phyloP scores from a whole-genome alignment of 2,113 vertebrate genomes.

The Vimba vimba region DNA sequence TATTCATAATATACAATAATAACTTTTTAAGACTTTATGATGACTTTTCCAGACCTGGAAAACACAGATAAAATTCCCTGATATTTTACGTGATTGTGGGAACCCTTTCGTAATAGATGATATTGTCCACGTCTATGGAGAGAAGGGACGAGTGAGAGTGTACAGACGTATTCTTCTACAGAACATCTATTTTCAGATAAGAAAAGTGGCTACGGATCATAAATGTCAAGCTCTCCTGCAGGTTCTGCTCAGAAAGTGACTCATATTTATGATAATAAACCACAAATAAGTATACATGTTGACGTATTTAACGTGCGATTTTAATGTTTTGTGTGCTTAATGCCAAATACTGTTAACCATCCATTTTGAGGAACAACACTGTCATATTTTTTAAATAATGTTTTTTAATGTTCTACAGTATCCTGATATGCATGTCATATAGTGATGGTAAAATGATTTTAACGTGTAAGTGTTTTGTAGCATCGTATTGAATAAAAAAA shows the following conservation, averaged over 20 bases:
- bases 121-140: background rate
- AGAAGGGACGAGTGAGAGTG: slow-evolving; percentile 53
- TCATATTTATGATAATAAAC: slow-evolving; percentile 63
- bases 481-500: slow-evolving; percentile 71
- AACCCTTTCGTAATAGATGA: background rate
- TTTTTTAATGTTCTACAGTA: slow-evolving; percentile 68
- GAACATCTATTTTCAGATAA: slow-evolving; percentile 72
- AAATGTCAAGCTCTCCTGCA: slow-evolving; percentile 43
- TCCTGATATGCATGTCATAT: slow-evolving; percentile 74
- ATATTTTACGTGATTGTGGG: background rate
- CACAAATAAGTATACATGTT: slow-evolving; percentile 56
- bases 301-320: slow-evolving; percentile 62
- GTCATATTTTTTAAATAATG: slow-evolving; percentile 66
- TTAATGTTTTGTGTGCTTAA: slow-evolving; percentile 70
- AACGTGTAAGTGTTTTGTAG: slow-evolving; percentile 74
- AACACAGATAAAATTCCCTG: background rate
- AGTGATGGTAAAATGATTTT: slow-evolving; percentile 67
- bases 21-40: background rate
- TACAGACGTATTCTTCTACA: slow-evolving; percentile 71
- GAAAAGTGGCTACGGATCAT: slow-evolving; percentile 53
- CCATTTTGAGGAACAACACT: slow-evolving; percentile 67
- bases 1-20: background rate
- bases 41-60: background rate
- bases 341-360: slow-evolving; percentile 78
- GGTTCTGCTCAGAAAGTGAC: slow-evolving; percentile 57